phyloP scores from a whole-genome alignment of 2,113 vertebrate species.

The Empidonax traillii region DNA sequence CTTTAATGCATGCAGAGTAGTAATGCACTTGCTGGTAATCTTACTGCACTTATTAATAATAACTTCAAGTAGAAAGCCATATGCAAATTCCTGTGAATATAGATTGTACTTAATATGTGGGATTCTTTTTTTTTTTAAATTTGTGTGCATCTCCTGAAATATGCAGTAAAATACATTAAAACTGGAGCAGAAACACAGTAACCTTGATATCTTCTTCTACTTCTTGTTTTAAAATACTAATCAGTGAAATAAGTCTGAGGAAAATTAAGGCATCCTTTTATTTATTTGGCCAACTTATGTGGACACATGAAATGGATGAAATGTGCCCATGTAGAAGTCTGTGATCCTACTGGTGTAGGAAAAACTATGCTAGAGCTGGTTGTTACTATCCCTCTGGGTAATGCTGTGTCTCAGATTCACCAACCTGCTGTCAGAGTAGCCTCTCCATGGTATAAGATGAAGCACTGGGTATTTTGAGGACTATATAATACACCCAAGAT shows the following conservation, averaged over 20 bases:
- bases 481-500: background rate
- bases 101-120: background rate
- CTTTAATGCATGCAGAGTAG: background rate
- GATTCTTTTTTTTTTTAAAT: background rate
- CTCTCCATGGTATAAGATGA: background rate
- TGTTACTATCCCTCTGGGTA: background rate
- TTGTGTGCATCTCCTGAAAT: background rate
- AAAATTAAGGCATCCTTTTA: background rate
- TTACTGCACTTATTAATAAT: background rate
- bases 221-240: background rate
- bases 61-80: background rate
- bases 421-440: background rate
- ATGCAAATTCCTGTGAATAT: background rate
- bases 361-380: background rate
- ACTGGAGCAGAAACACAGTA: background rate
- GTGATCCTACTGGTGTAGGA: background rate
- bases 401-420: background rate
- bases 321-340: background rate
- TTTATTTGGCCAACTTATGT: background rate
- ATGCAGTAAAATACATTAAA: background rate
- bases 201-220: background rate
- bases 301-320: background rate
- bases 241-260: background rate
- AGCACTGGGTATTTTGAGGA: background rate
- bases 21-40: conserved; percentile 19